phyloP scores from a whole-genome alignment of 2,888 invertebrate species.

The Pilophorus perplexus region DNA sequence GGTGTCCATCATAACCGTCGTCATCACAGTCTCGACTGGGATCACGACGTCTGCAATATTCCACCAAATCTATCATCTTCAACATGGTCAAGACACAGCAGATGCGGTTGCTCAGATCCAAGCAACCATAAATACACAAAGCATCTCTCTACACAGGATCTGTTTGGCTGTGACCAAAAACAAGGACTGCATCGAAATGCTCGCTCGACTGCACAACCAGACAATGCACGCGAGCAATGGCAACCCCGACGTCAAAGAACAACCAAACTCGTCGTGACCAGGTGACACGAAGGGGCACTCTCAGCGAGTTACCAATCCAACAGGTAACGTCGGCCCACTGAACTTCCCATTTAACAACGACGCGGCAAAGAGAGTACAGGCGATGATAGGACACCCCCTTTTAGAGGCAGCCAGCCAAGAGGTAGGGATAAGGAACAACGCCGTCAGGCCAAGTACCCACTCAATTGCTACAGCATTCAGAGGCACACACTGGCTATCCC shows the following conservation, averaged over 20 bases:
- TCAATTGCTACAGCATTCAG: neutral
- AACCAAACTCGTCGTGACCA: neutral
- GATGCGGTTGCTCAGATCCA: too few species aligned
- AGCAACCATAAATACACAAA: too few species aligned
- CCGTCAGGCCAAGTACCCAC: neutral
- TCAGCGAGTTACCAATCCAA: too few species aligned
- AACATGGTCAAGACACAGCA: too few species aligned
- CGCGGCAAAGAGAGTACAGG: neutral
- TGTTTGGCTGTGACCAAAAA: neutral
- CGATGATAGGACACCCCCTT: neutral
- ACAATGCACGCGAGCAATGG: slow-evolving; percentile 5
- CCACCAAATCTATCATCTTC: too few species aligned
- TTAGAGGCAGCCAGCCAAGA: neutral
- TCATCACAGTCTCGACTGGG: too few species aligned
- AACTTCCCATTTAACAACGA: neutral
- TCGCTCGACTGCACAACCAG: neutral
- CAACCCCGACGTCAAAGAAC: neutral
- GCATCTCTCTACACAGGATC: neutral
- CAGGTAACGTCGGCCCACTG: neutral
- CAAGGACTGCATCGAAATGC: neutral
- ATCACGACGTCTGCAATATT: too few species aligned
- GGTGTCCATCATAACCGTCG: too few species aligned
- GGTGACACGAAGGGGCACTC: too few species aligned
- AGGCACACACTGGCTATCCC: neutral
- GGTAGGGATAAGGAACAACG: neutral